phyloP scores from a whole-genome alignment of 1,140 invertebrate species.

The Dendrolimus kikuchii region DNA sequence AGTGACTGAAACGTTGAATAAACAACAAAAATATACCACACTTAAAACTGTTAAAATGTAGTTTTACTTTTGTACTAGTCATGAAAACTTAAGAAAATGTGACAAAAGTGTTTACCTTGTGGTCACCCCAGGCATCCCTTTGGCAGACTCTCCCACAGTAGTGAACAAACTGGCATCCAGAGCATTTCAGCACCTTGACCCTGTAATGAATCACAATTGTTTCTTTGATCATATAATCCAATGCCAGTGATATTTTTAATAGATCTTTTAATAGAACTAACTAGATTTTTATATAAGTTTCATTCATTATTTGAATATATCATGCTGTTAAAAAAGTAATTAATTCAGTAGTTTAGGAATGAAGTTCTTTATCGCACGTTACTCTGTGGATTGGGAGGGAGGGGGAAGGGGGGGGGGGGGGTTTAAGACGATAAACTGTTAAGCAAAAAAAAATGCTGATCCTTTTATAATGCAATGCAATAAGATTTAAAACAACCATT shows the following conservation, averaged over 20 bases:
- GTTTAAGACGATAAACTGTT: too few relatives aligned
- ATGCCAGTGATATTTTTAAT: not conserved
- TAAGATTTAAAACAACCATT: too few relatives aligned
- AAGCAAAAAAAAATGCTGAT: too few relatives aligned
- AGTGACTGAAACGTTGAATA: too few relatives aligned
- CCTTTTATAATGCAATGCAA: too few relatives aligned
- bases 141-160: constrained; percentile 86
- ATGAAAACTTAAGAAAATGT: not conserved
- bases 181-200: constrained; percentile 80
- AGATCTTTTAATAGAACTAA: not conserved
- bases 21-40: not conserved
- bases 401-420: too few relatives aligned
- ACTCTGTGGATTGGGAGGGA: too few relatives aligned
- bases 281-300: too few relatives aligned
- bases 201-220: constrained; percentile 51
- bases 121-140: constrained; percentile 81
- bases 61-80: not conserved
- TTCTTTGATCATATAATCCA: not conserved
- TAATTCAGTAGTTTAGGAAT: too few relatives aligned
- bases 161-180: constrained; percentile 84
- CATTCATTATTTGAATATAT: too few relatives aligned
- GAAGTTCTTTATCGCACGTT: too few relatives aligned
- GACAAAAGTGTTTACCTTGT: constrained; percentile 72
- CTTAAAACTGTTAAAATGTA: not conserved
- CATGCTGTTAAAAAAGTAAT: too few relatives aligned